Conservation (phyloP, 1,140 invertebrate species). For the Drosophila virilis region DNA sequence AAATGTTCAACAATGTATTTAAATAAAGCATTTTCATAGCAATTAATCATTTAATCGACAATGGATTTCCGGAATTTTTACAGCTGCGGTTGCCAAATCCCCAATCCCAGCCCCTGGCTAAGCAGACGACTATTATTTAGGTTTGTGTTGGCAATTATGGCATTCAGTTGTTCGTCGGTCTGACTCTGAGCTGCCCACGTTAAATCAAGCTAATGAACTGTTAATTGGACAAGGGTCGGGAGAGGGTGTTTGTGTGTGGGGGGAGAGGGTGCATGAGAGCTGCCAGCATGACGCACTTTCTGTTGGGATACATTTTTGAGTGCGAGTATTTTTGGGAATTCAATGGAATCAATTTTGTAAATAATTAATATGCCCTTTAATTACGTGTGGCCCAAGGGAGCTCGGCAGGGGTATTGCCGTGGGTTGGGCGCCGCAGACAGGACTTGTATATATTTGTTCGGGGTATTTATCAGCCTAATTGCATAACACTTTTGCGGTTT, state of each 20-base stretch:
- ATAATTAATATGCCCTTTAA: constrained; percentile 36
- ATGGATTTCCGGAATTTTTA: not conserved
- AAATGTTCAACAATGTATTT: too few relatives aligned
- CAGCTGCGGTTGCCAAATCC: not conserved
- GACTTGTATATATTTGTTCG: constrained; percentile 4
- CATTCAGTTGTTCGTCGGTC: not conserved
- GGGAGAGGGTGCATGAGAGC: not conserved
- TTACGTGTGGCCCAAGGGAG: not conserved
- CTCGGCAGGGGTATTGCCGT: not conserved
- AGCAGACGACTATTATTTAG: not conserved
- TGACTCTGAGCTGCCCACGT: constrained; percentile 3
- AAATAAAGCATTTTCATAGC: not conserved
- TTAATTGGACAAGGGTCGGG: constrained; percentile 29
- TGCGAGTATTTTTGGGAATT: not conserved
- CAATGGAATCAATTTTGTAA: constrained; percentile 34
- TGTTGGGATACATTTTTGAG: constrained; percentile 4
- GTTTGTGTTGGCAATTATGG: not conserved
- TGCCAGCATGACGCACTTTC: constrained; percentile 3
- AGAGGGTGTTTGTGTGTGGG: not conserved
- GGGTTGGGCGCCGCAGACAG: not conserved
- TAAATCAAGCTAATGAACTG: constrained; percentile 57
- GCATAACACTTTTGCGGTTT: constrained; percentile 51
- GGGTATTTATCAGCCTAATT: constrained; percentile 39
- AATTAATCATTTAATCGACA: not conserved
- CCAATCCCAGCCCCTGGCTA: not conserved